A percentile compares a stretch with the other conserved stretches of the same genome.
Conservation (phyloP, 2,888 invertebrate species). For the Sycophila texana region DNA sequence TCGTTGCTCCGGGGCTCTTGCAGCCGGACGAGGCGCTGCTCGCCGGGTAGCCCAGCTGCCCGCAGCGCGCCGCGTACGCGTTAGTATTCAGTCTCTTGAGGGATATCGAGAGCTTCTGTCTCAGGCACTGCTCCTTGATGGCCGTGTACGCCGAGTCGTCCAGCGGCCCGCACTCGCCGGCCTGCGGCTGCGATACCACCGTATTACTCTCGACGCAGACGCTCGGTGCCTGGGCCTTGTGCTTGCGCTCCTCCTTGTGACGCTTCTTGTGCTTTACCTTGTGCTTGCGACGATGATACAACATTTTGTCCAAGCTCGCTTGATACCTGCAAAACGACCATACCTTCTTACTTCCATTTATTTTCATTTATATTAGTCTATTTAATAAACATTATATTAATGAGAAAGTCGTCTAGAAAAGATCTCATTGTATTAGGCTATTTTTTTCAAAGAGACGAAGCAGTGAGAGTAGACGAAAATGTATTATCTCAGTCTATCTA, state of each 20-base stretch:
- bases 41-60: constrained; percentile 65
- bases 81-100: constrained; percentile 84
- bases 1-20: constrained; percentile 76
- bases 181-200: constrained; percentile 4
- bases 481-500: no score
- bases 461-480: no score
- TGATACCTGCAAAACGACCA: constrained; percentile 64
- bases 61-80: constrained; percentile 78
- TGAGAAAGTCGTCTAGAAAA: no score
- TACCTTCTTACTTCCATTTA: neutral
- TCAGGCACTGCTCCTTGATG: constrained; percentile 83
- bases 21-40: constrained; percentile 76
- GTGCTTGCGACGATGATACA: constrained; percentile 78
- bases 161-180: constrained; percentile 50
- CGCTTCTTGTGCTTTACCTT: constrained; percentile 88
- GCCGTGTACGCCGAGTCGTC: constrained; percentile 76
- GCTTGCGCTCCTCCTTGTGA: constrained; percentile 81
- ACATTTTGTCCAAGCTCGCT: constrained; percentile 68
- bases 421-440: no score
- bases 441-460: no score
- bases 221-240: constrained; percentile 68
- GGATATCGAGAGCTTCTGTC: constrained; percentile 86
- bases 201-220: neutral
- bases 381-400: no score
- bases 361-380: no score